Percentiles rank a stretch among this genome's conserved stretches.
Conservation (phyloP, 2,888 invertebrate genomes). For the Drosophila yooni region DNA sequence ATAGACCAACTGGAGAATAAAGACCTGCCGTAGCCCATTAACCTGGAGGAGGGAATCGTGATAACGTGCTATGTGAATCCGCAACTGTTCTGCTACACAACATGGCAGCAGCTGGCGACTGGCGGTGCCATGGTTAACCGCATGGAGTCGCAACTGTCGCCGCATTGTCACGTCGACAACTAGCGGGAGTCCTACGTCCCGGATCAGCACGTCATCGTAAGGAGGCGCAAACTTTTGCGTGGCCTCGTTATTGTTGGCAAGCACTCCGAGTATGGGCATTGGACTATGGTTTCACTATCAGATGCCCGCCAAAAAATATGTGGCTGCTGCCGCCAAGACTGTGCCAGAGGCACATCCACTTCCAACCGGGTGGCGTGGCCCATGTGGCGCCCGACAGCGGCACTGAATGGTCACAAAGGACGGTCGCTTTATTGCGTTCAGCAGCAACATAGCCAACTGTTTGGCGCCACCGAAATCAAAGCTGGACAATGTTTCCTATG, state of each 20-base stretch:
- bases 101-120: constrained; percentile 15
- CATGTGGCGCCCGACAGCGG: constrained; percentile 20
- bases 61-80: constrained; percentile 56
- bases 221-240: constrained; percentile 37
- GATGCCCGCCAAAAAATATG: constrained; percentile 33
- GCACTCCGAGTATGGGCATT: constrained; percentile 23
- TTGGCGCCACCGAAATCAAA: not conserved
- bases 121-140: constrained; percentile 10
- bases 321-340: constrained; percentile 45
- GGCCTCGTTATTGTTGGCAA: constrained; percentile 26
- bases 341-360: not conserved
- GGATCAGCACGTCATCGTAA: constrained; percentile 49
- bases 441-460: constrained; percentile 39
- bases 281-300: constrained; percentile 62
- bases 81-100: constrained; percentile 41
- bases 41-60: constrained; percentile 19
- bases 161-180: constrained; percentile 11
- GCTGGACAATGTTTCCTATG: constrained; percentile 4
- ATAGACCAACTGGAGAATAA: constrained; percentile 12
- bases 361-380: constrained; percentile 25
- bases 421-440: constrained; percentile 21
- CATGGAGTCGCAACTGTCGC: constrained; percentile 26
- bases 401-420: constrained; percentile 32
- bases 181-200: not conserved
- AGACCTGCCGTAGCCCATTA: not conserved